Conservation (phyloP, 2,113 vertebrate genomes). For the Enhydra lutris region DNA sequence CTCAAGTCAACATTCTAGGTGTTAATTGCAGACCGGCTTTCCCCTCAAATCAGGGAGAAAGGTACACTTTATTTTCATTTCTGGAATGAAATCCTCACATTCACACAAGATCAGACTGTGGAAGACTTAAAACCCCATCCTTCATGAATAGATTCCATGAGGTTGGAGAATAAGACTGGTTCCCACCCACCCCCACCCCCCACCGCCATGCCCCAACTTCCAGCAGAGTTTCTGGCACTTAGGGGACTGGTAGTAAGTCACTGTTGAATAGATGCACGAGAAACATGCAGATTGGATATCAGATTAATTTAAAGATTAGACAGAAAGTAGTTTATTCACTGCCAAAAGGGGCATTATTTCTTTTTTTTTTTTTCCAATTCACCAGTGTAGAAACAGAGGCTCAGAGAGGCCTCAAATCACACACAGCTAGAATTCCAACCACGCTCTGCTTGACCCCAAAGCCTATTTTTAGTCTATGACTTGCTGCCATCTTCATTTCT, state of each 20-base stretch:
- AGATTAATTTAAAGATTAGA: not conserved
- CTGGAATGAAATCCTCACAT: not conserved
- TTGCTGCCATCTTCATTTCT: not conserved
- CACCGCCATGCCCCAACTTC: no score
- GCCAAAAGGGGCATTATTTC: not conserved
- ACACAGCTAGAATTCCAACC: not conserved
- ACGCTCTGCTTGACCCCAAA: not conserved
- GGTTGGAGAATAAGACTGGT: not conserved
- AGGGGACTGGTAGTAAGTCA: not conserved
- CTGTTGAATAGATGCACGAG: not conserved
- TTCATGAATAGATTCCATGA: not conserved
- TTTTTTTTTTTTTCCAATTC: not conserved
- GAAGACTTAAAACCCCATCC: not conserved
- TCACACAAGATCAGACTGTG: accelerated
- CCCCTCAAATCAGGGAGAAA: not conserved
- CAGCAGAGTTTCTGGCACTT: no score
- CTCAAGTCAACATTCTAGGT: no score
- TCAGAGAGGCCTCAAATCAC: not conserved
- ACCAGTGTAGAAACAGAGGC: not conserved
- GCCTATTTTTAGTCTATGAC: not conserved
- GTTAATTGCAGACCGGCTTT: not conserved
- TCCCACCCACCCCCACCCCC: not conserved
- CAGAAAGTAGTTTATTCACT: not conserved
- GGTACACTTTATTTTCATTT: not conserved
- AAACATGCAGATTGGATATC: not conserved